Conservation (phyloP, 2,888 invertebrate genomes). For the Rugalucina vietnamica region DNA sequence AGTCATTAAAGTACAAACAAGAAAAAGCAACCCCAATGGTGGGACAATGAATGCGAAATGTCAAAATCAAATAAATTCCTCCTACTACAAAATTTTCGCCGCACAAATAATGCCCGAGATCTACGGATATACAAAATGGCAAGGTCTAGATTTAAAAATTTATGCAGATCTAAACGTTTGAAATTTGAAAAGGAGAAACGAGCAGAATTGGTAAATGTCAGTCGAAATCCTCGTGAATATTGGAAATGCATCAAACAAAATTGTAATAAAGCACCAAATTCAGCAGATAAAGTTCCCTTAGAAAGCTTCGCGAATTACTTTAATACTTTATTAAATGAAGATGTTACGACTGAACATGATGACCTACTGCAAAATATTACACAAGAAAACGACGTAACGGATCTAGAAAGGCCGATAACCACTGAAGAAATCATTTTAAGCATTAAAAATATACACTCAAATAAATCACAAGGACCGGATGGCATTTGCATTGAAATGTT, state of each 20-base stretch:
- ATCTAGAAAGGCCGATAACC: not conserved
- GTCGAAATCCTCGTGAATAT: constrained; percentile 13
- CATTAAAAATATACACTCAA: constrained; percentile 8
- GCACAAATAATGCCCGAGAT: not conserved
- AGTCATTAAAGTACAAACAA: not conserved
- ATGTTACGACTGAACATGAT: not conserved
- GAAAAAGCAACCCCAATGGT: not conserved
- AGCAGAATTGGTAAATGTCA: constrained; percentile 6
- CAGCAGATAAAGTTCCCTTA: not conserved
- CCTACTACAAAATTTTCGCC: not conserved
- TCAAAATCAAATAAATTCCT: not conserved
- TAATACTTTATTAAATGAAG: not conserved
- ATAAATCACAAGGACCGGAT: constrained; percentile 25
- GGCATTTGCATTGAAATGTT: constrained; percentile 28
- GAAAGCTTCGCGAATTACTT: not conserved
- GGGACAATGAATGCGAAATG: constrained; percentile 4
- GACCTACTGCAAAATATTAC: not conserved
- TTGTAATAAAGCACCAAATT: not conserved
- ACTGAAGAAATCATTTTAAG: constrained; percentile 18
- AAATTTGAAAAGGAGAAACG: constrained; percentile 6
- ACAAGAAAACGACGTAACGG: not conserved
- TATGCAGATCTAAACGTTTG: constrained; percentile 15
- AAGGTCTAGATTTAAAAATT: constrained; percentile 12
- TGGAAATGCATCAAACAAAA: not conserved
- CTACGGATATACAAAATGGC: not conserved